Percentiles rank a stretch among this genome's conserved stretches.
phyloP scores from a whole-genome alignment of 2,797 vertebrate species.

The Sus cebifrons region DNA sequence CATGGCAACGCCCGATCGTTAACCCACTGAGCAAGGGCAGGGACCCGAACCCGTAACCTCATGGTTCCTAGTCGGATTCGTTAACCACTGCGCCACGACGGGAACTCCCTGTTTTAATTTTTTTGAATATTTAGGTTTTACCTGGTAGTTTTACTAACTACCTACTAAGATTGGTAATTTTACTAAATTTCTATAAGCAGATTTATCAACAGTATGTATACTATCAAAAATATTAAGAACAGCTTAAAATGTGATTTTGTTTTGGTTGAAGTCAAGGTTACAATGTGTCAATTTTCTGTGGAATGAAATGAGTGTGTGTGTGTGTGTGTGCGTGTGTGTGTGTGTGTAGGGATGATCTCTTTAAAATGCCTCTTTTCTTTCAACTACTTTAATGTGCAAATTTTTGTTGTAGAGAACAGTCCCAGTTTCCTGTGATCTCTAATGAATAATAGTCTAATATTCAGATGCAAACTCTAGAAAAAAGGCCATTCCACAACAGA shows the following conservation, averaged over 20 bases:
- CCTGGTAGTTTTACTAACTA: neutral
- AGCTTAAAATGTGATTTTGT: neutral
- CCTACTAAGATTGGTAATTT: neutral
- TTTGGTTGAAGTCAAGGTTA: neutral
- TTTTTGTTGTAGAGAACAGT: constrained; percentile 34
- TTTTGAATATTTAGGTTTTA: neutral
- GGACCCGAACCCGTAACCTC: too few species aligned
- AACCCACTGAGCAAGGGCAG: too few species aligned
- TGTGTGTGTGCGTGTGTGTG: neutral
- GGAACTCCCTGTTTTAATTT: neutral
- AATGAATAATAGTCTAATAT: constrained; percentile 73
- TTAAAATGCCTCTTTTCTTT: constrained; percentile 2
- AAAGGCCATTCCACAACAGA: constrained; percentile 45
- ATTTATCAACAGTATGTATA: neutral
- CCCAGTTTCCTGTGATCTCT: constrained; percentile 52
- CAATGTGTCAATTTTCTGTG: neutral
- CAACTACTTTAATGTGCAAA: constrained; percentile 38
- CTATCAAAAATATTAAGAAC: neutral
- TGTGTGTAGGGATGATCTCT: too few species aligned
- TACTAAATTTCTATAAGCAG: neutral
- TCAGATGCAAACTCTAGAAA: constrained; percentile 53
- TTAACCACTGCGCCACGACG: too few species aligned
- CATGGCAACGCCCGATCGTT: too few species aligned
- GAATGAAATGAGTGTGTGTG: neutral
- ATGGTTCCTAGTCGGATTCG: too few species aligned